phyloP scores from a whole-genome alignment of 2,888 invertebrate species.

The Eulithis testata region DNA sequence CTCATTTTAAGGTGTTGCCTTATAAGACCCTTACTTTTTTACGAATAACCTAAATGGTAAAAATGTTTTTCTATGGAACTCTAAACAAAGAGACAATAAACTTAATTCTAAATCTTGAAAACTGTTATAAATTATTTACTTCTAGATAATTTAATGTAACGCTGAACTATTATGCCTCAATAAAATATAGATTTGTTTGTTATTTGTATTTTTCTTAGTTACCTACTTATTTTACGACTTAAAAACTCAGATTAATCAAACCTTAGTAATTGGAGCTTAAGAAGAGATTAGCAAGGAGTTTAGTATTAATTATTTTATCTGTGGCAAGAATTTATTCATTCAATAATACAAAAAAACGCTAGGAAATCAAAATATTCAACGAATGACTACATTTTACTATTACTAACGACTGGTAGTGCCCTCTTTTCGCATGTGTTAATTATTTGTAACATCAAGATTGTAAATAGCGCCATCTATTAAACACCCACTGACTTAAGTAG shows the following conservation, averaged over 20 bases:
- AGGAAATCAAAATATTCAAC: no score
- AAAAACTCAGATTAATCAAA: not conserved
- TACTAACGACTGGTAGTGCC: no score
- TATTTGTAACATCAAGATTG: not conserved
- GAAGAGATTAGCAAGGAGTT: no score
- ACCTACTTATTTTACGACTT: constrained; percentile 35
- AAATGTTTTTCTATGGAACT: constrained; percentile 6
- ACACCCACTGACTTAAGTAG: constrained; percentile 1
- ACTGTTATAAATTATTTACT: constrained; percentile 46
- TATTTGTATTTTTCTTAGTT: constrained; percentile 27
- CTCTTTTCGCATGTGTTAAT: no score
- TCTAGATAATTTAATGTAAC: constrained; percentile 61
- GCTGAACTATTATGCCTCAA: constrained; percentile 73
- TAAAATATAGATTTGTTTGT: constrained; percentile 65
- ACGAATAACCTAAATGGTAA: no score
- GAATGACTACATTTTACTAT: no score
- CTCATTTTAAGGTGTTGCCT: not conserved
- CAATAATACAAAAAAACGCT: no score
- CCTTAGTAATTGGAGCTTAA: no score
- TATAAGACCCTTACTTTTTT: not conserved
- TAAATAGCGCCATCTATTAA: constrained; percentile 12
- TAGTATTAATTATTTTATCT: no score
- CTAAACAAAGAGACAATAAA: constrained; percentile 19
- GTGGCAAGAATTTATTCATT: no score
- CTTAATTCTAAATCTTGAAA: constrained; percentile 34